Evolutionary conservation across 2,797 vertebrate genomes (phyloP), one percentile per base, ranked within the genome.

Genomic region (Podarcis siculus): DNA sequence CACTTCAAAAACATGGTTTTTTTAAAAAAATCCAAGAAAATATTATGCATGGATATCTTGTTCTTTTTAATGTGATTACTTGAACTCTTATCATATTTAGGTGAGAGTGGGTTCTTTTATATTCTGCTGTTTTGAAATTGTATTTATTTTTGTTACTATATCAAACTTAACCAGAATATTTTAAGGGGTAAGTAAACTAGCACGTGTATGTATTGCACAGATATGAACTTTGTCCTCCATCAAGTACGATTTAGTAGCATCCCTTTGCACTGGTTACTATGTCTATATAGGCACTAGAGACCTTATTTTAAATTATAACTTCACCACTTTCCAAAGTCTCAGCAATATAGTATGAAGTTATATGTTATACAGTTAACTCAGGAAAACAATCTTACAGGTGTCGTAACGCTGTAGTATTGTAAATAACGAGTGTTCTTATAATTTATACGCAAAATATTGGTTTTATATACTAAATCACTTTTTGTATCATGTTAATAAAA

Each of bases 311-410:
- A 71, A 86, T 95, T 94, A 93, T 6, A 30, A 95, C 91, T 96
- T 95, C 67, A 93, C 95, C 95, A 95, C 90, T 95, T 86, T 95
- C 93, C 94, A 91, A 92, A 93, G 82, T 95, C 93, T 93, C 92
- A 95, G 95, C 93, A 96, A 95, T 97, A 96, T 93, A 95, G 69
- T 96, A 88, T 94, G 90, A 94, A 95, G 92, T 94, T 82, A 90
- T 82, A 90, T 92, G 91, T 89, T 96, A 94, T 90, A 94, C 94
- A 95, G 93, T 95, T 92, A 96, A 95, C 97, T 97, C 97, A 97
- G 97, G 97, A 94, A 96, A 96, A 92, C 1, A 0, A 86, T 95
- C 82, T 17, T 80, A 81, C 80, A 89, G 92, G 87, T 94, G 77
- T 75, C 94, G 81, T 93, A 82, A 86, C 77, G 85, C 72, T 87